Conservation (phyloP, 1,140 invertebrate species). For the Drosophila pallidifrons region DNA sequence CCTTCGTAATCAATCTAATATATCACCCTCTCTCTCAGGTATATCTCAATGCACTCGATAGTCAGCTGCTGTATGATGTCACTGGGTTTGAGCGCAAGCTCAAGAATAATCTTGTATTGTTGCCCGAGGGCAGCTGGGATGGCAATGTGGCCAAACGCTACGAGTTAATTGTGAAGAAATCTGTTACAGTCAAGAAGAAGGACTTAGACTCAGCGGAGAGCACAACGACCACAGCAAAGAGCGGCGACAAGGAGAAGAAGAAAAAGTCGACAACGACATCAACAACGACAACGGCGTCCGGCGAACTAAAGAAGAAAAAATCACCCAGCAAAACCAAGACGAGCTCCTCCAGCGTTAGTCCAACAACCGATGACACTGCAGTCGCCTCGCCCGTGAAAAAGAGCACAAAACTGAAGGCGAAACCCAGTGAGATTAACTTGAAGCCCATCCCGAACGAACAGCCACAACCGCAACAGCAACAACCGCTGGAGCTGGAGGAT, state of each 20-base stretch:
- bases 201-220: slow-evolving; percentile 20
- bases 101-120: slow-evolving; percentile 73
- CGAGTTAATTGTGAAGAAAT: slow-evolving; percentile 62
- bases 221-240: slow-evolving; percentile 33
- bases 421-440: slow-evolving; percentile 22
- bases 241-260: slow-evolving; percentile 58
- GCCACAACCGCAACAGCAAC: background rate
- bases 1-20: background rate
- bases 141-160: slow-evolving; percentile 71
- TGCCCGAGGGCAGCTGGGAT: slow-evolving; percentile 71
- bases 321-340: slow-evolving; percentile 46
- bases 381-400: slow-evolving; percentile 23
- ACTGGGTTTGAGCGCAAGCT: slow-evolving; percentile 65
- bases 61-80: slow-evolving; percentile 64
- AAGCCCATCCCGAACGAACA: slow-evolving; percentile 10
- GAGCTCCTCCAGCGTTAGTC: background rate
- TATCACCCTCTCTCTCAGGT: slow-evolving; percentile 44
- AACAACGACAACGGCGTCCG: slow-evolving; percentile 28
- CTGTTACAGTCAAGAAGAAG: slow-evolving; percentile 28
- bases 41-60: slow-evolving; percentile 66
- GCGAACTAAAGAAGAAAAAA: slow-evolving; percentile 60
- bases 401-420: slow-evolving; percentile 38
- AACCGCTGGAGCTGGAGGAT: slow-evolving; percentile 6
- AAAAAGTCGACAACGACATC: slow-evolving; percentile 41
- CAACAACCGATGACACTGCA: slow-evolving; percentile 5